These are phyloP conservation scores for Pelmatolapia mariae DNA, from an alignment of 2,113 vertebrate genomes.

Conservation along the genomic window DNA sequence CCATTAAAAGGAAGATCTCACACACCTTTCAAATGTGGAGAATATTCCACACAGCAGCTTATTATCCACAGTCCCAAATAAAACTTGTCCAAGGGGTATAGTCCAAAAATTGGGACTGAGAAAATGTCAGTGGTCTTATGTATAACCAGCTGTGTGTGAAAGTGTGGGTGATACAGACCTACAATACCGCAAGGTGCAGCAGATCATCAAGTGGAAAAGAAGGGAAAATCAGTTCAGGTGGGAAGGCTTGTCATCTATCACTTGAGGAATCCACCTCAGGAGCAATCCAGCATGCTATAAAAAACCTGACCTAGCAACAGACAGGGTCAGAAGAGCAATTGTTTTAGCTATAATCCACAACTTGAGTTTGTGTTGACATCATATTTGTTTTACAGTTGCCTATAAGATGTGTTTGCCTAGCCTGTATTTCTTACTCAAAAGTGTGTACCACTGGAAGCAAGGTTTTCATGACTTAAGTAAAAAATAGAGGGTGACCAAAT, in stretches of 20 bases:
- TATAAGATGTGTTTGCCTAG: background rate
- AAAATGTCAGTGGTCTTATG: background rate
- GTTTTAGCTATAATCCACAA: background rate
- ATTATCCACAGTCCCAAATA: background rate
- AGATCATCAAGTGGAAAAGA: rapidly evolving
- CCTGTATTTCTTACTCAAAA: too few relatives aligned
- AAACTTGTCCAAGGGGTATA: rapidly evolving
- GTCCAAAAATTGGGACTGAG: background rate
- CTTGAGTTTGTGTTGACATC: background rate
- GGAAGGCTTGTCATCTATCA: background rate
- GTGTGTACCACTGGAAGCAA: background rate
- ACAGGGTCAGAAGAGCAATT: background rate
- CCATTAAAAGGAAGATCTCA: background rate
- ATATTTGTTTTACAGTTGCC: background rate
- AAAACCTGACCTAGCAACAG: background rate
- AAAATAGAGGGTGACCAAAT: background rate
- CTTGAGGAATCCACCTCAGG: background rate
- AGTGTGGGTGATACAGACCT: rapidly evolving
- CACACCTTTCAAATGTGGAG: background rate
- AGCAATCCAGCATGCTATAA: rapidly evolving
- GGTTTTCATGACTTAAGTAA: rapidly evolving
- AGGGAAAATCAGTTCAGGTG: background rate
- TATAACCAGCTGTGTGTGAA: background rate
- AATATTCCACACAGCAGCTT: background rate
- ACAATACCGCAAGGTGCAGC: rapidly evolving